phyloP scores from a whole-genome alignment of 2,113 vertebrate species.

The Paradoxurus hermaphroditus region DNA sequence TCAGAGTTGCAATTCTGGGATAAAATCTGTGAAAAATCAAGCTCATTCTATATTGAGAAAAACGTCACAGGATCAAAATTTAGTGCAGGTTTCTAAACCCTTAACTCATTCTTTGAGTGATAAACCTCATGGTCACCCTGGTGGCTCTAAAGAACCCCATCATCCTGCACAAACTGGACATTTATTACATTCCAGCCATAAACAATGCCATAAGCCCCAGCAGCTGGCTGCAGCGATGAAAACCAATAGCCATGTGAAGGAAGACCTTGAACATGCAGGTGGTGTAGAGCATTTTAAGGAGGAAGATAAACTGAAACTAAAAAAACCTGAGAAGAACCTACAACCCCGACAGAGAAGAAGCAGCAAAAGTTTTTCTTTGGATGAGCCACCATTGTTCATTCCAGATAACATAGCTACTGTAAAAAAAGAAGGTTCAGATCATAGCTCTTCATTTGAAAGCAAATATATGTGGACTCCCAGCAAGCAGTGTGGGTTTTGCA shows the following conservation, averaged over 20 bases:
- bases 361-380: conserved; percentile 91
- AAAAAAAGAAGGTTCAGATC: conserved; percentile 91
- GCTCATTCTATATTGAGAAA: conserved; percentile 75
- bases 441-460: conserved; percentile 82
- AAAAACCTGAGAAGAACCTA: conserved; percentile 89
- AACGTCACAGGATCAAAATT: conserved; percentile 68
- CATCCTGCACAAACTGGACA: conserved; percentile 71
- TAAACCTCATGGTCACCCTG: conserved; percentile 72
- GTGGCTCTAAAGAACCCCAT: conserved; percentile 77
- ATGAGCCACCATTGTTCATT: conserved; percentile 97
- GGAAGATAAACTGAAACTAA: conserved; percentile 88
- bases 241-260: conserved; percentile 77
- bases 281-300: conserved; percentile 81
- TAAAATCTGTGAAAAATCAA: conserved; percentile 78
- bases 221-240: conserved; percentile 63
- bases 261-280: conserved; percentile 76
- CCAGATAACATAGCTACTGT: conserved; percentile 96
- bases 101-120: conserved; percentile 76
- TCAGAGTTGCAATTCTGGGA: conserved; percentile 72
- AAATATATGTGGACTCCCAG: conserved; percentile 92
- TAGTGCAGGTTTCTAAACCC: conserved; percentile 72
- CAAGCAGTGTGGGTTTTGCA: conserved; percentile 96
- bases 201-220: conserved; percentile 77
- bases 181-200: conserved; percentile 80
- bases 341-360: conserved; percentile 91